Evolutionary conservation across 2,113 vertebrate species (phyloP).

Genomic region (Apeltes quadracus): DNA sequence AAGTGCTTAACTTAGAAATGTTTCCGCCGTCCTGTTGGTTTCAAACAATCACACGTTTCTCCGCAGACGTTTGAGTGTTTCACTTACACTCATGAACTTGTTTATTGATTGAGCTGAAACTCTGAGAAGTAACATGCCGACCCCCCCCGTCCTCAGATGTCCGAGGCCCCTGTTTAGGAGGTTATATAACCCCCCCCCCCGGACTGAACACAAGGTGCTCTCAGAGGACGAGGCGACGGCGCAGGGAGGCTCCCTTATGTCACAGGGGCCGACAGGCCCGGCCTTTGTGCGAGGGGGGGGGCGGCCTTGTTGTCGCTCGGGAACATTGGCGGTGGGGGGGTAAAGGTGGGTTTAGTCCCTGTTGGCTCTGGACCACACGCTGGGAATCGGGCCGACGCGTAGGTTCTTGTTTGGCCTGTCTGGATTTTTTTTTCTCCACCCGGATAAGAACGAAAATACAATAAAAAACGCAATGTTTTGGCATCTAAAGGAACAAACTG

Average conservation of each 20-base stretch:
- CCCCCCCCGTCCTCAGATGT: constrained; percentile 1
- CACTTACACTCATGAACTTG: too few relatives aligned
- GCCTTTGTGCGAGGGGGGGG: constrained; percentile 55
- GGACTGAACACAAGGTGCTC: constrained; percentile 53
- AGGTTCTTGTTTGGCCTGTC: too few relatives aligned
- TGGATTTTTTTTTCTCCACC: too few relatives aligned
- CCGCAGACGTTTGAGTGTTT: too few relatives aligned
- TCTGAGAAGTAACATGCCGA: neutral
- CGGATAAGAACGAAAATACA: neutral
- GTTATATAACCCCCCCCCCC: constrained; percentile 52
- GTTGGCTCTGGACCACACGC: constrained; percentile 36
- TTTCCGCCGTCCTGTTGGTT: too few relatives aligned
- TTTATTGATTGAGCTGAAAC: constrained; percentile 5
- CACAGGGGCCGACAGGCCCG: constrained; percentile 55
- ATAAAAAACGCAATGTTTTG: neutral
- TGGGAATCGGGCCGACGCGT: constrained; percentile 4
- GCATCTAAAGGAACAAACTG: neutral
- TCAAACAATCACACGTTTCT: too few relatives aligned
- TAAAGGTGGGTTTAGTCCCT: neutral
- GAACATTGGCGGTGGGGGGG: constrained; percentile 18
- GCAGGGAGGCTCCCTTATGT: constrained; percentile 59
- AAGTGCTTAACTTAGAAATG: too few relatives aligned
- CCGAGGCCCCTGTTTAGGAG: constrained; percentile 12
- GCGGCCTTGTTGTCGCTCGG: constrained; percentile 35
- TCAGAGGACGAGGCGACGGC: constrained; percentile 52